Evolutionary conservation across 2,888 invertebrate genomes (phyloP), one percentile per base, ranked within the genome.

Genomic region (Andrena bucephala): DNA sequence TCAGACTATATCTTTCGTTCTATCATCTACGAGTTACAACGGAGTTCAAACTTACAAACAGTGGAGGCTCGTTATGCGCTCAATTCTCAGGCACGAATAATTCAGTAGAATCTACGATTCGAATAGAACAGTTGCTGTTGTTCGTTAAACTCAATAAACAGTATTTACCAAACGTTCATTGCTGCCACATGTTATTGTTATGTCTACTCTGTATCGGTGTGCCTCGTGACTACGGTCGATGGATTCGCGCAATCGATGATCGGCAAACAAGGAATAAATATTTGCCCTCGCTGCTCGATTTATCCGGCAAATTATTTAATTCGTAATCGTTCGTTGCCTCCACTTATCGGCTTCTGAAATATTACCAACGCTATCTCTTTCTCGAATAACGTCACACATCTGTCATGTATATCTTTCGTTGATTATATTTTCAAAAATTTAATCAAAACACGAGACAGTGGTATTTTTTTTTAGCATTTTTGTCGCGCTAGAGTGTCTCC

Each of bases 321-420:
- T 71, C 62, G 7, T 4, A 52, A 16, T 13, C 10, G 52, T 13
- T 13, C 13, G 31, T 73, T 42, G 36, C 8, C 13, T 42, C 16
- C 2, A 16, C 31, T 62, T 33, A 24, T 52, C 16, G 1, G 48
- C 16, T n/a, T 63, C 48, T n/a, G 16, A 16, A 20, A 24, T n/a
- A 3, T 75, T 48, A 24, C 16, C 31, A 16, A 27, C 29, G 33
- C 59, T 42, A 62, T 36, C 31, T 13, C 31, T 7, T 31, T 73
- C n/a, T 42, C 50, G 24, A 36, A 77, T 48, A 62, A 31, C 31
- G 48, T 33, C 75, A 20, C 13, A 48, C 48, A 67, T 66, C 36
- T 5, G 5, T 66, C 2, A n/a, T 50, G 33, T 52, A 29, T 72
- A 29, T 67, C 31, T 36, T 50, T 73, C 10, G n/a, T 2, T 13